Evolutionary conservation across 2,888 invertebrate genomes (phyloP).

Genomic region (Sericinus montela): DNA sequence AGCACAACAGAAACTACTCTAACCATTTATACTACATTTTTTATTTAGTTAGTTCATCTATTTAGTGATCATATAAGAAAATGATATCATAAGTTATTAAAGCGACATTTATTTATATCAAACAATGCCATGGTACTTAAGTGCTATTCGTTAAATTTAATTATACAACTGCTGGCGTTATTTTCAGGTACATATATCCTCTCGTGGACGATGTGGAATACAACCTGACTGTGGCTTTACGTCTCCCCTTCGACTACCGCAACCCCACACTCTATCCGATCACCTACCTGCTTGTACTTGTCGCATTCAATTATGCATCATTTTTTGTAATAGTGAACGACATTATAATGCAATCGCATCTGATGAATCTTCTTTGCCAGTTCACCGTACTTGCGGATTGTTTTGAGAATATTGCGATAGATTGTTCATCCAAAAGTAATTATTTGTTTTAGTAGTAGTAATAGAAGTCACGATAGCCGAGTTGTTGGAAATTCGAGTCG

Average conservation of each 20-base stretch:
- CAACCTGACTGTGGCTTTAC: constrained; percentile 47
- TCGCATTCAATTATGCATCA: constrained; percentile 45
- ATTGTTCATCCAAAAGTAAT: constrained; percentile 31
- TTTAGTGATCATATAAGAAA: too few species aligned
- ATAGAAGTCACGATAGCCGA: too few species aligned
- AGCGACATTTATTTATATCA: too few species aligned
- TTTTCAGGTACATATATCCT: constrained; percentile 51
- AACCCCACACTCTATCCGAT: constrained; percentile 36
- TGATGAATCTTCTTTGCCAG: constrained; percentile 56
- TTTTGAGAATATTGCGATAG: constrained; percentile 47
- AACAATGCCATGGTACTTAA: too few species aligned
- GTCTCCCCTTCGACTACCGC: constrained; percentile 44
- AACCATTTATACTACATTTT: too few species aligned
- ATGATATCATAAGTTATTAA: too few species aligned
- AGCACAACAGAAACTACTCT: too few species aligned
- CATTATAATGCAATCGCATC: constrained; percentile 51
- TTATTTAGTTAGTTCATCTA: too few species aligned
- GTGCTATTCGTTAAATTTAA: too few species aligned
- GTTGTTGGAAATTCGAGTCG: too few species aligned
- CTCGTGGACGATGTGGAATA: constrained; percentile 54
- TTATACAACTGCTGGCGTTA: background rate
- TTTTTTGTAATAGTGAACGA: constrained; percentile 57
- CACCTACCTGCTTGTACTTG: constrained; percentile 37
- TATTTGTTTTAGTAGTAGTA: too few species aligned
- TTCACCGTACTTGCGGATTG: constrained; percentile 48